Conservation (phyloP, 2,888 invertebrate species). For the Allolobophora icterica region DNA sequence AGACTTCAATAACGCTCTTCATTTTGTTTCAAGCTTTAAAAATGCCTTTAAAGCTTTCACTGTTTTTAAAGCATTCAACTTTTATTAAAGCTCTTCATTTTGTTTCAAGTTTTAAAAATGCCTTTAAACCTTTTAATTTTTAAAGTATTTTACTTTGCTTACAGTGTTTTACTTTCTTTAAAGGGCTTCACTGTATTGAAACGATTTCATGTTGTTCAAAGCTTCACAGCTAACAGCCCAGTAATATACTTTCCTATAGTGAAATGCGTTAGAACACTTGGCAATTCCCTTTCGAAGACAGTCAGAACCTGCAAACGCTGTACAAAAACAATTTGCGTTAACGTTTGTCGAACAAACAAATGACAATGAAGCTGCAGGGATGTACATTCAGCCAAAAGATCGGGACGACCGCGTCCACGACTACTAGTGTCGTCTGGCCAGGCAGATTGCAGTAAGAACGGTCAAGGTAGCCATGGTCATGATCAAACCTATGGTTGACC, state of each 20-base stretch:
- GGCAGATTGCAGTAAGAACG: constrained; percentile 38
- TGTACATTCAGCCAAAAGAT: not conserved
- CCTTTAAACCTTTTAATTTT: not conserved
- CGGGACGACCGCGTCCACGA: not conserved
- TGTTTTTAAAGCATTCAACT: too few relatives aligned
- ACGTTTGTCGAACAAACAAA: not conserved
- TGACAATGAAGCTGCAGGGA: not conserved
- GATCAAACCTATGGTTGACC: constrained; percentile 41
- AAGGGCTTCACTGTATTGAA: too few relatives aligned
- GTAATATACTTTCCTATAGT: not conserved
- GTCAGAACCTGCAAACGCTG: too few relatives aligned
- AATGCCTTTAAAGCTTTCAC: not conserved
- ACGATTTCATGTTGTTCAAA: too few relatives aligned
- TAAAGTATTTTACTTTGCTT: not conserved
- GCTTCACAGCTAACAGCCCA: too few relatives aligned
- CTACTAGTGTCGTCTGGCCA: constrained; percentile 23
- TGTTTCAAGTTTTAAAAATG: not conserved
- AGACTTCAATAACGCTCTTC: not conserved
- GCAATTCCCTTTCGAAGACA: too few relatives aligned
- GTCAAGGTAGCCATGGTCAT: constrained; percentile 34
- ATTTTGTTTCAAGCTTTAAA: not conserved
- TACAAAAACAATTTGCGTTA: not conserved
- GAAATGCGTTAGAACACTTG: not conserved
- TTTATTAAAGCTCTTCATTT: not conserved
- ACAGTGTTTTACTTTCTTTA: too few relatives aligned